These are phyloP conservation scores for Ceramica pisi DNA, from an alignment of 2,888 invertebrate genomes.

Conservation along the genomic window DNA sequence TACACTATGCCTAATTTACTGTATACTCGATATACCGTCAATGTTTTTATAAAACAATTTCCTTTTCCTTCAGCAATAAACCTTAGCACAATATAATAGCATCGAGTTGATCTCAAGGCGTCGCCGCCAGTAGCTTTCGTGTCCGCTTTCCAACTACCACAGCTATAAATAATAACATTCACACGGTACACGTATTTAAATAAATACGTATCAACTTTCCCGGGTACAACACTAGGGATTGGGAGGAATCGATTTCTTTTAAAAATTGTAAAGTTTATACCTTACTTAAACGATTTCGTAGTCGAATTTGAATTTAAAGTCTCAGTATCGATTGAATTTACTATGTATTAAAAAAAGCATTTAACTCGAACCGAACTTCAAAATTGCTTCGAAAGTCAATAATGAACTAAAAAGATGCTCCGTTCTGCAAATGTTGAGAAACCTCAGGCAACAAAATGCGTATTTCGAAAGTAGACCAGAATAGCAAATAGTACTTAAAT, in stretches of 20 bases:
- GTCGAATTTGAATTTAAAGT: conserved; percentile 11
- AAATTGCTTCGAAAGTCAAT: neutral
- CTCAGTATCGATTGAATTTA: neutral
- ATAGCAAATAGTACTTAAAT: conserved; percentile 40
- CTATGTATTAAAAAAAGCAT: neutral
- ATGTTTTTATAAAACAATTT: conserved; percentile 17
- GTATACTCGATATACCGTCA: neutral
- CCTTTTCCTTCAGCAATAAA: conserved; percentile 44
- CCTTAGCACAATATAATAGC: conserved; percentile 35
- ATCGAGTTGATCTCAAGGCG: conserved; percentile 40
- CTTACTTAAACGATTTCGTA: neutral
- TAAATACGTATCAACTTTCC: conserved; percentile 81
- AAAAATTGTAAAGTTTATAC: neutral
- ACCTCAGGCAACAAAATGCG: neutral
- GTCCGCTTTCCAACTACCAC: conserved; percentile 76
- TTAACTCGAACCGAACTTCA: neutral
- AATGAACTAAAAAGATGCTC: neutral
- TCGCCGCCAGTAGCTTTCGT: conserved; percentile 67
- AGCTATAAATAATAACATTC: conserved; percentile 84
- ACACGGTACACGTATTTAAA: conserved; percentile 78
- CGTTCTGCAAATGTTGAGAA: neutral
- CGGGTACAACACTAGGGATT: conserved; percentile 44
- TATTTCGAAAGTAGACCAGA: conserved; percentile 17
- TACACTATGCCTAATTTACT: neutral
- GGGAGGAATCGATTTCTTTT: conserved; percentile 31